These are phyloP conservation scores for Nymphalis c-album DNA, from an alignment of 2,888 invertebrate genomes.

Conservation along the genomic window DNA sequence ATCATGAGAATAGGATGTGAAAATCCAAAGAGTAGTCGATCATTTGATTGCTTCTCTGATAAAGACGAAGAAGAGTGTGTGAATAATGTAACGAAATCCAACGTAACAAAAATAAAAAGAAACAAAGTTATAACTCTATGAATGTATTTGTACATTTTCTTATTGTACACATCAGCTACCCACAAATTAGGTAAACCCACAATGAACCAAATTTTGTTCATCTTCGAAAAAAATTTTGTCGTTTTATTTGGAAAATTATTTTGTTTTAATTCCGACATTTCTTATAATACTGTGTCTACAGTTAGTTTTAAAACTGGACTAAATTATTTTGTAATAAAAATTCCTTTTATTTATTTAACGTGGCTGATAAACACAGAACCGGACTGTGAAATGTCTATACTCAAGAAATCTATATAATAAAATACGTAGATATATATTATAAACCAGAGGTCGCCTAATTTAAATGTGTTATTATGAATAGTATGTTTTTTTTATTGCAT, in stretches of 20 bases:
- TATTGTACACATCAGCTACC: constrained; percentile 44
- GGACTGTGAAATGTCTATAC: neutral
- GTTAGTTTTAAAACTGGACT: neutral
- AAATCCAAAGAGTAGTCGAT: constrained; percentile 45
- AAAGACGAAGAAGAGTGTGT: constrained; percentile 44
- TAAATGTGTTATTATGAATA: no score
- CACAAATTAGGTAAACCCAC: constrained; percentile 49
- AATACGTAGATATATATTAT: no score
- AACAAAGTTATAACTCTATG: constrained; percentile 38
- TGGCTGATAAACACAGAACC: neutral
- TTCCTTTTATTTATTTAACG: neutral
- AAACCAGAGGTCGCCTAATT: no score
- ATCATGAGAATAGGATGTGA: constrained; percentile 47
- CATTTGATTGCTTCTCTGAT: constrained; percentile 41
- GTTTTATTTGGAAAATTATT: constrained; percentile 3
- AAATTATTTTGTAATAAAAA: neutral
- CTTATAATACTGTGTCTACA: no score
- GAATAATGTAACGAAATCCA: constrained; percentile 47
- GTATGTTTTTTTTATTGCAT: no score
- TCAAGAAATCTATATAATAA: no score
- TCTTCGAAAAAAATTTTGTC: constrained; percentile 8
- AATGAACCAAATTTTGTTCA: constrained; percentile 29
- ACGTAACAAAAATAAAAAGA: constrained; percentile 42
- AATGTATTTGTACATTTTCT: constrained; percentile 38
- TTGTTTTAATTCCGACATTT: no score